Conservation (phyloP, 2,888 invertebrate genomes). For the Drosophila suboccidentalis region DNA sequence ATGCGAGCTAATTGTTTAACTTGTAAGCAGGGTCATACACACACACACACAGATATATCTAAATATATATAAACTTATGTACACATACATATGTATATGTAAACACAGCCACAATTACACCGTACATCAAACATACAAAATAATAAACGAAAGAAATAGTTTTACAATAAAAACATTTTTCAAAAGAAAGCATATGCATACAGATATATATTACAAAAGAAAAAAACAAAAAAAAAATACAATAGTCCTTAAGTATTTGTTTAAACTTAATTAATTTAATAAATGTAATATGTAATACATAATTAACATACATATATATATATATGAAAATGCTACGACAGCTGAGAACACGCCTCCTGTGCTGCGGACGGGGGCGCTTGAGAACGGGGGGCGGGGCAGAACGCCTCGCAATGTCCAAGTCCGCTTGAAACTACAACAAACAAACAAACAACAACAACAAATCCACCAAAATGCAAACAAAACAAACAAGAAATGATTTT, state of each 20-base stretch:
- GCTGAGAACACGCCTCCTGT: constrained; percentile 46
- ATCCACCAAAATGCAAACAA: constrained; percentile 74
- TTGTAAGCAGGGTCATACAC: constrained; percentile 55
- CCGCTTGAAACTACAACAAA: constrained; percentile 67
- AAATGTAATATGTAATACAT: constrained; percentile 70
- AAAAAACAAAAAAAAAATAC: constrained; percentile 42
- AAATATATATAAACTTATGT: constrained; percentile 6
- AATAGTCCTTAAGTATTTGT: constrained; percentile 77
- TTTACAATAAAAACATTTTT: constrained; percentile 43
- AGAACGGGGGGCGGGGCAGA: constrained; percentile 21
- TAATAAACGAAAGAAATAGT: constrained; percentile 30
- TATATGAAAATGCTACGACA: constrained; percentile 36
- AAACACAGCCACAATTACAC: constrained; percentile 20
- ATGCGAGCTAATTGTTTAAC: constrained; percentile 73
- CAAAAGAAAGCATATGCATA: constrained; percentile 23
- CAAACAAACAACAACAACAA: constrained; percentile 68
- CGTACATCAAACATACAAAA: constrained; percentile 3
- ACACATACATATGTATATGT: background rate
- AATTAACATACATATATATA: constrained; percentile 27
- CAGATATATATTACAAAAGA: constrained; percentile 29
- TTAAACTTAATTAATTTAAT: constrained; percentile 78
- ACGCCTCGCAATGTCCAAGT: constrained; percentile 58
- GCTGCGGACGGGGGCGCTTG: constrained; percentile 45
- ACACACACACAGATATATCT: constrained; percentile 12
- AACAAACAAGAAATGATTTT: constrained; percentile 48